These are phyloP conservation scores for Tribolium freemani DNA, from an alignment of 2,888 invertebrate genomes.

Conservation along the genomic window DNA sequence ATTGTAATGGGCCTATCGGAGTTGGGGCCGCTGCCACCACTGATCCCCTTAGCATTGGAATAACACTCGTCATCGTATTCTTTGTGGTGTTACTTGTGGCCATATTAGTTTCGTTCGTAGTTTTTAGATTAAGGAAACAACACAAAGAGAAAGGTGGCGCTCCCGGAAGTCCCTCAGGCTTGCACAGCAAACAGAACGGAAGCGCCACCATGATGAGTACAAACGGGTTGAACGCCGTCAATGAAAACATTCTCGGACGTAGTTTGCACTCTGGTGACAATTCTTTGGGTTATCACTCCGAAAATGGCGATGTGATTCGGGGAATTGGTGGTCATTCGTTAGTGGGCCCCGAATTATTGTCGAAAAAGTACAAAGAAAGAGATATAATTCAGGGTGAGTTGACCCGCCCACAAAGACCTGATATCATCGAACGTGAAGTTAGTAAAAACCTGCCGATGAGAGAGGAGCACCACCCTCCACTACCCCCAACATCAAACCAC, in stretches of 20 bases:
- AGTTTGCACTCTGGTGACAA: conserved; percentile 79
- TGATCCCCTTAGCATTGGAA: conserved; percentile 91
- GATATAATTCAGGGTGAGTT: conserved; percentile 81
- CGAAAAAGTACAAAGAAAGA: conserved; percentile 90
- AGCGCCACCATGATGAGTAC: conserved; percentile 79
- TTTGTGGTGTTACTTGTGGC: conserved; percentile 91
- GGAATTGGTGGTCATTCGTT: conserved; percentile 84
- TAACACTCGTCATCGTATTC: conserved; percentile 94
- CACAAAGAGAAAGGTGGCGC: conserved; percentile 87
- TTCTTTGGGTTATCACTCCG: conserved; percentile 79
- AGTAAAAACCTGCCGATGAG: conserved; percentile 86
- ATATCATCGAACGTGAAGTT: conserved; percentile 93
- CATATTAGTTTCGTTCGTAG: conserved; percentile 91
- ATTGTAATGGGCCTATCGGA: conserved; percentile 83
- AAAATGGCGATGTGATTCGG: conserved; percentile 81
- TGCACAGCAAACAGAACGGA: conserved; percentile 85
- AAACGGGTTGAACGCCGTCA: conserved; percentile 76
- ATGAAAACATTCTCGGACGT: conserved; percentile 79
- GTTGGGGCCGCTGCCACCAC: conserved; percentile 84
- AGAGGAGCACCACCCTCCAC: conserved; percentile 84
- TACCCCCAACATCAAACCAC: conserved; percentile 81
- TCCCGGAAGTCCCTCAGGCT: conserved; percentile 76
- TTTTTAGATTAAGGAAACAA: conserved; percentile 89
- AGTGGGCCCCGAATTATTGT: conserved; percentile 87
- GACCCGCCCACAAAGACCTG: conserved; percentile 88